Percentiles rank a stretch among this genome's conserved stretches.
Conservation (phyloP, 2,888 invertebrate species). For the Masnerella sp. region DNA sequence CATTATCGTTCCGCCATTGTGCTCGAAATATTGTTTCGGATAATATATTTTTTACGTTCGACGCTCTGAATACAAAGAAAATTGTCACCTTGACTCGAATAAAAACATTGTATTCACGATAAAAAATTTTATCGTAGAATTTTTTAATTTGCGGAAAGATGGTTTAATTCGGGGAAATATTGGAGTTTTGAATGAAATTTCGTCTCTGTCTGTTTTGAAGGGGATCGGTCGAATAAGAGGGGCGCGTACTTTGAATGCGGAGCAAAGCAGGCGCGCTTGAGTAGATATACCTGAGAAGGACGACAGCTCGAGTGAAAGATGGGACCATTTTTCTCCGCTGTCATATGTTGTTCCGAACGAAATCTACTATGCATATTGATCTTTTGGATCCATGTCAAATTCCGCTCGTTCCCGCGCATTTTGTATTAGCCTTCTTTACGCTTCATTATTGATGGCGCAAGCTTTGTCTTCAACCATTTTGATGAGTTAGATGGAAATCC, state of each 20-base stretch:
- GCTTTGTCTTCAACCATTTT: slow-evolving; percentile 8
- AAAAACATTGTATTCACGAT: neutral
- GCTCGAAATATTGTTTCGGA: slow-evolving; percentile 9
- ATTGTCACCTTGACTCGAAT: neutral
- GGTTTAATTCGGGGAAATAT: too few relatives aligned
- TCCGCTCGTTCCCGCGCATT: neutral
- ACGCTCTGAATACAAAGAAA: neutral
- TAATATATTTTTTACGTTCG: slow-evolving; percentile 4
- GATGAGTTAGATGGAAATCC: slow-evolving; percentile 5
- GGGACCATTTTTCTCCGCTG: slow-evolving; percentile 43
- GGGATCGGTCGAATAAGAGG: slow-evolving; percentile 10
- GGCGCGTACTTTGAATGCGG: slow-evolving; percentile 22
- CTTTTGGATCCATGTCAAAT: slow-evolving; percentile 28
- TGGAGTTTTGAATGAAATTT: slow-evolving; percentile 9
- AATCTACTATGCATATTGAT: slow-evolving; percentile 28
- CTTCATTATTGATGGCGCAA: slow-evolving; percentile 12
- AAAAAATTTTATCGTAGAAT: too few relatives aligned
- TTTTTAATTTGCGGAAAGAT: too few relatives aligned
- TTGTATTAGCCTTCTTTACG: slow-evolving; percentile 7
- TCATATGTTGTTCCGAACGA: slow-evolving; percentile 37
- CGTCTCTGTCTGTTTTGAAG: slow-evolving; percentile 1
- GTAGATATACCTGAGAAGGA: slow-evolving; percentile 32
- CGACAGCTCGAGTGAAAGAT: slow-evolving; percentile 38
- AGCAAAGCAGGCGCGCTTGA: slow-evolving; percentile 13
- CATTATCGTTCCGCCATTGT: slow-evolving; percentile 14